Percentiles rank a stretch among this genome's conserved stretches.
Conservation (phyloP, 2,797 vertebrate genomes). For the Smutsia temminckii region DNA sequence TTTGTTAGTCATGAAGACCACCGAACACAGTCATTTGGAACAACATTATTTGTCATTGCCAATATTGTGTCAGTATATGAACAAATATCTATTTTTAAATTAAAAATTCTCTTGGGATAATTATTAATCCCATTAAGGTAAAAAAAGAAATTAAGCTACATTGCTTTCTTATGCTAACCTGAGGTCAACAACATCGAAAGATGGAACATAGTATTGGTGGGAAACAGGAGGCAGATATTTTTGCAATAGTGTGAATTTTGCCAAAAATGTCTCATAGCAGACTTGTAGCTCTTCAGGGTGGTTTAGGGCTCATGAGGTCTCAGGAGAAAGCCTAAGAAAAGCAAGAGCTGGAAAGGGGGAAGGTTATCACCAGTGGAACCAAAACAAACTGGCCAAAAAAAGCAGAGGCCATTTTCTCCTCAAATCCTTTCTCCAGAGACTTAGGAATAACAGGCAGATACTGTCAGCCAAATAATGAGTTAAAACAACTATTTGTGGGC, state of each 20-base stretch:
- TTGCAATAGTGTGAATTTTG: background rate
- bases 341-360: background rate
- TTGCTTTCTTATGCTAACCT: background rate
- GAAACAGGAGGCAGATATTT: background rate
- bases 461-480: conserved; percentile 53
- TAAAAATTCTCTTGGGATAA: background rate
- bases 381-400: conserved; percentile 1
- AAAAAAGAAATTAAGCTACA: background rate
- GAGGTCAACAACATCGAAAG: background rate
- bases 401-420: conserved; percentile 10
- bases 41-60: too few relatives aligned
- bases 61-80: background rate
- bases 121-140: background rate
- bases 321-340: background rate
- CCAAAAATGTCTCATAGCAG: background rate
- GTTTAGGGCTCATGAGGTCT: background rate
- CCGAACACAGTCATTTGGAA: background rate
- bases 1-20: background rate
- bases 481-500: conserved; percentile 47
- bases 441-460: background rate
- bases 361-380: conserved; percentile 15
- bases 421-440: conserved; percentile 30
- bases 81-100: conserved; percentile 15
- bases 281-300: background rate
- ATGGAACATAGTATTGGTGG: background rate